Evolutionary conservation across 1,140 invertebrate genomes (phyloP).

Genomic region (Gryllus bimaculatus): DNA sequence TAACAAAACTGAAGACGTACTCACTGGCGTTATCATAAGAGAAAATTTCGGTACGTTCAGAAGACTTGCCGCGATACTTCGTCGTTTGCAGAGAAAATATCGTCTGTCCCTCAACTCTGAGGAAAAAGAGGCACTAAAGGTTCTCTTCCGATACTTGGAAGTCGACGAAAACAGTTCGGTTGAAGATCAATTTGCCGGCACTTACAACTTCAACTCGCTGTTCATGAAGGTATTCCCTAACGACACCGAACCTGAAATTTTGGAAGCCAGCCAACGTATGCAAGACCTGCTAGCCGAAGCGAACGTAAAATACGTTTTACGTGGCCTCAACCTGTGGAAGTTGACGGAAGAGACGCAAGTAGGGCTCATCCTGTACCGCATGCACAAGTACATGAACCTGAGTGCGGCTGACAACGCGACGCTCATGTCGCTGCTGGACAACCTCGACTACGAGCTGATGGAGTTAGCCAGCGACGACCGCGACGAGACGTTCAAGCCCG

Average conservation of each 20-base stretch:
- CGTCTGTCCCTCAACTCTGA: neutral
- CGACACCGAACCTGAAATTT: neutral
- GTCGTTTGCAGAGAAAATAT: neutral
- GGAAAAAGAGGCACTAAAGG: neutral
- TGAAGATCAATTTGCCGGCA: conserved; percentile 10
- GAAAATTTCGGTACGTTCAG: neutral
- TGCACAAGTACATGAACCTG: neutral
- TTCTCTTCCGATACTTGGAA: neutral
- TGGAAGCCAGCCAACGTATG: neutral
- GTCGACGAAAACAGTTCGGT: neutral
- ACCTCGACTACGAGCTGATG: neutral
- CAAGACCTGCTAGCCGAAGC: neutral
- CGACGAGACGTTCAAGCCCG: no score
- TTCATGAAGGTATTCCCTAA: conserved; percentile 9
- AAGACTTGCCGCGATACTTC: neutral
- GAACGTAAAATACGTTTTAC: neutral
- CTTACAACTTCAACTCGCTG: neutral
- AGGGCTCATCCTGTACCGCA: neutral
- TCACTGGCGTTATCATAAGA: conserved; percentile 10
- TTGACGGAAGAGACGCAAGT: conserved; percentile 11
- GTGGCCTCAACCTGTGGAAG: conserved; percentile 2
- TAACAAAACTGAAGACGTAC: neutral
- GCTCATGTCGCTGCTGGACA: neutral
- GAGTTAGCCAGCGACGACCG: conserved; percentile 8
- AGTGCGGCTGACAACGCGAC: neutral